Conservation (phyloP, 2,797 vertebrate species). For the Zalophus californianus region DNA sequence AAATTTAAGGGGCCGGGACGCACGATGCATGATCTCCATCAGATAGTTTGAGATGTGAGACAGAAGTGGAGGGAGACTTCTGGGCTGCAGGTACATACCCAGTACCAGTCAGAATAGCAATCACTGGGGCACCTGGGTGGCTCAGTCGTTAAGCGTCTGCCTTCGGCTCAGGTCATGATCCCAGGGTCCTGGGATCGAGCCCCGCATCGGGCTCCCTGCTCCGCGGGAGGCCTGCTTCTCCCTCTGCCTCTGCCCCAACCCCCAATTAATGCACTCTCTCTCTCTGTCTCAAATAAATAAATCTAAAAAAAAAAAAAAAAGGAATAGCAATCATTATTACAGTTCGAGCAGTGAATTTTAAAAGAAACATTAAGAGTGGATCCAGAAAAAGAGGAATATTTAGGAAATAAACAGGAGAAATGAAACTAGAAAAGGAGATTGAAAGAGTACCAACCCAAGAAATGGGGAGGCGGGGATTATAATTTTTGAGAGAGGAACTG, state of each 20-base stretch:
- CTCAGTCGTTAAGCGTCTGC: not conserved
- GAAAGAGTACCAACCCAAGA: not conserved
- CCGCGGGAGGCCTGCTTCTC: not conserved
- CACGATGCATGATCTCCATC: not conserved
- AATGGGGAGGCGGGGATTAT: not conserved
- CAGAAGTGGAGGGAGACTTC: not conserved
- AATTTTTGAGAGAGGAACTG: not conserved
- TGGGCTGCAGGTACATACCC: not conserved
- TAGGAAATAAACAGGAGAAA: not conserved
- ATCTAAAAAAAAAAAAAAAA: not conserved
- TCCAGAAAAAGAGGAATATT: not conserved
- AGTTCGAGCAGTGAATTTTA: not conserved
- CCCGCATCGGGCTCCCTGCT: too few relatives aligned
- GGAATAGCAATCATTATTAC: not conserved
- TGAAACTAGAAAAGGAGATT: not conserved
- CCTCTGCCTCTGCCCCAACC: not conserved
- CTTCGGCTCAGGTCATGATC: not conserved
- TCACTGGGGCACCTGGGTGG: not conserved
- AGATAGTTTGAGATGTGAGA: not conserved
- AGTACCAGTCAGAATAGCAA: not conserved
- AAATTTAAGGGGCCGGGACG: not conserved
- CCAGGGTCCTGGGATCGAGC: not conserved
- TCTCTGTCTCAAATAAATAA: not conserved
- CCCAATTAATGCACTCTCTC: not conserved
- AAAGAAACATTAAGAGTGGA: not conserved